Percentiles rank a stretch among this genome's conserved stretches.
These are phyloP conservation scores for Gambusia holbrooki DNA, from an alignment of 2,113 vertebrate species.

Conservation along the genomic window DNA sequence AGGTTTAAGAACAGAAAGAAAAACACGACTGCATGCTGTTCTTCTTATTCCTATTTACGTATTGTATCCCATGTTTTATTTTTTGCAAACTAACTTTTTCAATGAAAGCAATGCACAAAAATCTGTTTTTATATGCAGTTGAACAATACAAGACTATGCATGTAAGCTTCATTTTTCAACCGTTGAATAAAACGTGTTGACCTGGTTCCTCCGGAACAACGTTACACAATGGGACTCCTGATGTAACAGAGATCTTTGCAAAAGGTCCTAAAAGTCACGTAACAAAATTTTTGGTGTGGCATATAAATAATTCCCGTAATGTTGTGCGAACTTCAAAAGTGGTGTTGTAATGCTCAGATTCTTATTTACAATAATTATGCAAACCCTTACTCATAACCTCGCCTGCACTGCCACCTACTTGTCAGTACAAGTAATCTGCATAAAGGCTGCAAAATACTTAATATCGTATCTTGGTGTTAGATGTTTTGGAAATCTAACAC, in stretches of 20 bases:
- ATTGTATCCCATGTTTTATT: too few species aligned
- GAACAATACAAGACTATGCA: not conserved
- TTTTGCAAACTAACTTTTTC: too few species aligned
- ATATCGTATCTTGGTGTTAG: too few species aligned
- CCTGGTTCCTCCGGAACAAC: not conserved
- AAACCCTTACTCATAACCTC: not conserved
- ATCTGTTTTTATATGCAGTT: not conserved
- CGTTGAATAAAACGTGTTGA: not conserved
- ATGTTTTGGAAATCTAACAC: not conserved
- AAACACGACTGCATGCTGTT: too few species aligned
- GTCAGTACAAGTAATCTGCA: not conserved
- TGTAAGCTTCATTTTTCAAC: not conserved
- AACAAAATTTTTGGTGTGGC: not conserved
- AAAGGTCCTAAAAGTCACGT: not conserved
- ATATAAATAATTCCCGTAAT: not conserved
- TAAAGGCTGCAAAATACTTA: not conserved
- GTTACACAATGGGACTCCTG: not conserved
- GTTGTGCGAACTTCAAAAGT: not conserved
- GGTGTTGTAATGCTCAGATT: not conserved
- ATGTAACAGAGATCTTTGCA: not conserved
- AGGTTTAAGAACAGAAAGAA: too few species aligned
- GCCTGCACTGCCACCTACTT: too few species aligned
- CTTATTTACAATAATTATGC: not conserved
- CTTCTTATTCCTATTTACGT: too few species aligned
- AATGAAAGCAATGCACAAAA: not conserved